These are phyloP conservation scores for Uromys caudimaculatus DNA, from an alignment of 2,797 vertebrate species.

Conservation along the genomic window DNA sequence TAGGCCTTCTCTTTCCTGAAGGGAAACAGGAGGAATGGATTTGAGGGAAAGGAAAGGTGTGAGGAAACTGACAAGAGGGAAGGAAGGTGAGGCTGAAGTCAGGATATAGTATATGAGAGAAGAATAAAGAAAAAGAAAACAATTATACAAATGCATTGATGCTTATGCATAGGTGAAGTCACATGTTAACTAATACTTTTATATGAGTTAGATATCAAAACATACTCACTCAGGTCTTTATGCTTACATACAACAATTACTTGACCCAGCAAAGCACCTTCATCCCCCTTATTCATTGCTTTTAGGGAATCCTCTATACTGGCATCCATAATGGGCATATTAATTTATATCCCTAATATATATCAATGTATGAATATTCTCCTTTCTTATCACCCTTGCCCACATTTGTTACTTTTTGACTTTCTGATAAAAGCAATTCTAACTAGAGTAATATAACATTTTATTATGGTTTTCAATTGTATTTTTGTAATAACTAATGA, in stretches of 20 bases:
- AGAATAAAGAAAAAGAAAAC: background rate
- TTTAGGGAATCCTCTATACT: background rate
- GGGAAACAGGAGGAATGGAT: background rate
- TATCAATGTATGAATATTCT: background rate
- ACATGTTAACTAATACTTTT: background rate
- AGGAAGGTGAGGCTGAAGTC: background rate
- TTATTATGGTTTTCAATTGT: background rate
- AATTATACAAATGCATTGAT: background rate
- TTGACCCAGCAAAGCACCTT: background rate
- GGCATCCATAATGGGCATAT: background rate
- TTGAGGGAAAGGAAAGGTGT: background rate
- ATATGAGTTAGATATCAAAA: background rate
- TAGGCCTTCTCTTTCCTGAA: background rate
- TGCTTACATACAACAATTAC: background rate
- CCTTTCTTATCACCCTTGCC: background rate
- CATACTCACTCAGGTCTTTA: background rate
- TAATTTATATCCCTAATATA: background rate
- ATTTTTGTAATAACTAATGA: background rate
- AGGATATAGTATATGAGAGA: background rate
- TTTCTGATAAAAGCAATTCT: background rate
- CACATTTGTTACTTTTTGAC: background rate
- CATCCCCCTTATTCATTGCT: background rate
- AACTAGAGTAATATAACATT: background rate
- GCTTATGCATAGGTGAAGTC: conserved; percentile 9
- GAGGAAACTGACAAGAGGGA: background rate